Evolutionary conservation across 2,888 invertebrate genomes (phyloP).

Genomic region (Harpalus rubripes): DNA sequence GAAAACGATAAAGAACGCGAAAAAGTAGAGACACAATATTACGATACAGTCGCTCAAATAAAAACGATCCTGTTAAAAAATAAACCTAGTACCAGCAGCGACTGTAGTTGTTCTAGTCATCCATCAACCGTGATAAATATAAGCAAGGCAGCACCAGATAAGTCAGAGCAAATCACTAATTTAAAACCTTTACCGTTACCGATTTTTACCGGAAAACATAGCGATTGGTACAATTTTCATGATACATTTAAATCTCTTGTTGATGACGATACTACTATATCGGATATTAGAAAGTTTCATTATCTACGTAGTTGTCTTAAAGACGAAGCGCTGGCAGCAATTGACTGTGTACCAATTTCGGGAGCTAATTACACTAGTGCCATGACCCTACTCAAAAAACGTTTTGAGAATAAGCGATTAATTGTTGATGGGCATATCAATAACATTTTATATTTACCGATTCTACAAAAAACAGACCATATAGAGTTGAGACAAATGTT

Average conservation of each 20-base stretch:
- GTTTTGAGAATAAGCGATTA: constrained; percentile 68
- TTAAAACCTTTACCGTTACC: constrained; percentile 10
- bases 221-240: constrained; percentile 60
- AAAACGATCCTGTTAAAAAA: no score
- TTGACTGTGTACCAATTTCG: constrained; percentile 67
- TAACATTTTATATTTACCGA: constrained; percentile 65
- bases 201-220: not conserved
- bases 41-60: no score
- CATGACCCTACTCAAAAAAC: constrained; percentile 66
- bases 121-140: constrained; percentile 4
- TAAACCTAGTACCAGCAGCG: no score
- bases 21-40: no score
- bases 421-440: constrained; percentile 68
- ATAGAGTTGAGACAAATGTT: constrained; percentile 55
- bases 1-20: no score
- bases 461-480: constrained; percentile 56
- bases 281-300: constrained; percentile 62
- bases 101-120: not conserved
- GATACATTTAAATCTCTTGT: constrained; percentile 54
- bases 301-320: constrained; percentile 67
- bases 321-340: constrained; percentile 67
- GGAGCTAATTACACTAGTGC: constrained; percentile 68
- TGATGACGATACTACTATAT: constrained; percentile 65
- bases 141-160: not conserved
- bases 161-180: not conserved